Evolutionary conservation across 2,113 vertebrate genomes (phyloP).

Genomic region (Clarias batrachus): DNA sequence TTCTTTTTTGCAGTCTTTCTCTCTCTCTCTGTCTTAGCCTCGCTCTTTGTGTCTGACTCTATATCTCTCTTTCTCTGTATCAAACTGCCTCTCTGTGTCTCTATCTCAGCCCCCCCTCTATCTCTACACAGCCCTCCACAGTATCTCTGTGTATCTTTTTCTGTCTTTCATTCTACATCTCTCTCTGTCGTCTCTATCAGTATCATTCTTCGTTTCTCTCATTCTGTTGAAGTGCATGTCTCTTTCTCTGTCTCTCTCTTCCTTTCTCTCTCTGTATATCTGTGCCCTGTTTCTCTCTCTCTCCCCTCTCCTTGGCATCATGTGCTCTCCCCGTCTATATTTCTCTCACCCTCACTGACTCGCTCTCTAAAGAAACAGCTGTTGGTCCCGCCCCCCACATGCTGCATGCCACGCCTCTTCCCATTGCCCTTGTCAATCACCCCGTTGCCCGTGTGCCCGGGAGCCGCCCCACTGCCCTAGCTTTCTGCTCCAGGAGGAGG

Average conservation of each 20-base stretch:
- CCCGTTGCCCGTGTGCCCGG: background rate
- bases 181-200: background rate
- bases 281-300: background rate
- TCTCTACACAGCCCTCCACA: background rate
- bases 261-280: background rate
- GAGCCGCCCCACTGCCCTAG: constrained; percentile 30
- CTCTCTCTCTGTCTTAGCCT: background rate
- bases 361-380: constrained; percentile 29
- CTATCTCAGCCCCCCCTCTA: background rate
- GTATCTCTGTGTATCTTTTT: background rate
- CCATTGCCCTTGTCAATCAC: constrained; percentile 46
- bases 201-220: background rate
- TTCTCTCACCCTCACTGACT: background rate
- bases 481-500: constrained; percentile 40
- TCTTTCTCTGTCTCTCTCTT: background rate
- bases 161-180: background rate
- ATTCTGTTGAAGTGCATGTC: background rate
- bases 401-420: constrained; percentile 39
- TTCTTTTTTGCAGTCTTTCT: background rate
- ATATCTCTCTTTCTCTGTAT: background rate
- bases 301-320: background rate
- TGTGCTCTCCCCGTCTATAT: background rate
- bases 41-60: background rate
- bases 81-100: background rate
- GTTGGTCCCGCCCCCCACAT: constrained; percentile 47